Base-by-base conservation (phyloP, 2,888 invertebrate species). In the Entomobrya multifasciata region DNA sequence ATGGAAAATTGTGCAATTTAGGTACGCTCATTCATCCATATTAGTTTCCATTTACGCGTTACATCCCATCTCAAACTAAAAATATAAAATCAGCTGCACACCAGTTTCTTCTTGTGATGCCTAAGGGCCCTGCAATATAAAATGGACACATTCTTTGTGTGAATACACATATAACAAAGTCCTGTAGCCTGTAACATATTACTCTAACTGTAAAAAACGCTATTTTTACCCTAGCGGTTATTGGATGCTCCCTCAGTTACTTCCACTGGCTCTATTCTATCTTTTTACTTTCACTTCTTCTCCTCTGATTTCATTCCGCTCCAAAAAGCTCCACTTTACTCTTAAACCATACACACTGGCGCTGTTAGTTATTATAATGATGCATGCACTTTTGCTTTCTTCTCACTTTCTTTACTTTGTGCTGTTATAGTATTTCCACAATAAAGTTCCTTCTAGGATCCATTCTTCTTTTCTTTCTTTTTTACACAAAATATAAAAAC, bases 301-400 rank as follows among this genome's bases (percentile, higher is more conserved):
- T 57, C 27, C 62, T 72, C 82, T 55, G 72, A 85, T 78, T 85
- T 85, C 85, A 78, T 85, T 85, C 85, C 78, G 85, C 85, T 85
- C 85, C 67, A 85, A 49, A 85, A 78, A 78, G 22, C 55, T 77
- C 49, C 65, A 67, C 67, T 79, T 60, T 47, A 47, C 70, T 72
- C 70, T 1, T 20, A 20, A 36, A 25, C 47, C 25, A 49, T 49
- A 67, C 10, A 67, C 25, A 72, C 10, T n/a, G n/a, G n/a, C n/a
- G n/a, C n/a, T n/a, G n/a, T n/a, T n/a, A n/a, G n/a, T 20, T 20
- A 20, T 13, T 67, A 41, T 2, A 15, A 17, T 0, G 0, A 30
- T 41, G 4, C 5, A 4, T 65, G 65, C 41, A 65, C 20, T 41
- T 17, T 65, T 65, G 1, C 41, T 65, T 65, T 20, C 15, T 36